Evolutionary conservation across 2,113 vertebrate genomes (phyloP), one percentile per base, ranked within the genome.

Genomic region (Ranitomeya variabilis): DNA sequence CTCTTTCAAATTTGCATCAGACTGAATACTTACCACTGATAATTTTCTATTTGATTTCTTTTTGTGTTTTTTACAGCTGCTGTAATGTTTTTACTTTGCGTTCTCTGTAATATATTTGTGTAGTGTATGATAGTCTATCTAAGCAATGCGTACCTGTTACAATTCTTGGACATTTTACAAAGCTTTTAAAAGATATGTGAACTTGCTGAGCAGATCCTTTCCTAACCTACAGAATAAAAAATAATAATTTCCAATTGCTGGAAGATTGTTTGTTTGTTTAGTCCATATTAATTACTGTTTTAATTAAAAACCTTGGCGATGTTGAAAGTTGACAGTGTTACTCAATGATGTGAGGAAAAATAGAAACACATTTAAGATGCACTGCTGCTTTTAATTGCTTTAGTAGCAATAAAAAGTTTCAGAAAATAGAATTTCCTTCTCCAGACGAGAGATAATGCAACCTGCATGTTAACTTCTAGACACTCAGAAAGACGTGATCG

Each of bases 331-430:
- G 76, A 76, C 80, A 83, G 16, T 77, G 71, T 88, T 77, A 77
- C 69, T 66, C 87, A 88, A 60, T 77, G 87, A 88, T 88, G 87
- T 83, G 80, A 77, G 45, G 45, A 88, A 79, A 88, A 83, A 87
- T 55, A n/a, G 54, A 83, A 88, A 88, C 80, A 83, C 80, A 77
- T 88, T 88, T 83, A 66, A 62, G 71, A 83, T 83, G 80, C 87
- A 66, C 80, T 83, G 80, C 80, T 78, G 80, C 80, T 77, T 88
- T 83, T 88, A 77, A 88, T 88, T 83, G 80, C 59, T 83, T 88
- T 83, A 77, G 80, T 26, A 83, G 69, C 37, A 74, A 77, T 77
- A 60, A 83, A 52, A 78, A 88, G 87, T 88, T 88, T 83, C 14
- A 67, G 87, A 59, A 83, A 88, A 88, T 88, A 55, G 80, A 60